phyloP scores from a whole-genome alignment of 2,113 vertebrate species.

The Cynoglossus semilaevis region DNA sequence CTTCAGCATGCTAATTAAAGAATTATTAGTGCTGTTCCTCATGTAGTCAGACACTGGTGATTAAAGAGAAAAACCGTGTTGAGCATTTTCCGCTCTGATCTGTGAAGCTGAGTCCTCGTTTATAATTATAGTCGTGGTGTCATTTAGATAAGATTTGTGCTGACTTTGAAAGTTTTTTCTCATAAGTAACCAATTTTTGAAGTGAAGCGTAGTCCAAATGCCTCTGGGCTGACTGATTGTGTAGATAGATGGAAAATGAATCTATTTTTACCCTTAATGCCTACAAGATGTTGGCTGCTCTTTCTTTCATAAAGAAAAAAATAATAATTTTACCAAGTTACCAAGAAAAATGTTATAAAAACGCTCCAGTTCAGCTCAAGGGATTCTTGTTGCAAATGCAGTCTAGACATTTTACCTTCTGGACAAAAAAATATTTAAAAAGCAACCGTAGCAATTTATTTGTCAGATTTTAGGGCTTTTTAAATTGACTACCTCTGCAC shows the following conservation, averaged over 20 bases:
- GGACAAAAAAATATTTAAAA: no score
- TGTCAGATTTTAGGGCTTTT: constrained; percentile 9
- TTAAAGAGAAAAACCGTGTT: constrained; percentile 66
- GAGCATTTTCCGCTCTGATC: constrained; percentile 62
- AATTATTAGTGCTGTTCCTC: constrained; percentile 71
- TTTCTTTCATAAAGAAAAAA: no score
- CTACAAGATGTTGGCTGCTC: no score
- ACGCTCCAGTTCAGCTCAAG: no score
- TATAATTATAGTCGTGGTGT: constrained; percentile 66
- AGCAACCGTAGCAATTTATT: no score
- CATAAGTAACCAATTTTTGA: constrained; percentile 15
- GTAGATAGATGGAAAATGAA: not conserved
- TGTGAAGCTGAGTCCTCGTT: constrained; percentile 48
- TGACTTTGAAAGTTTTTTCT: constrained; percentile 46
- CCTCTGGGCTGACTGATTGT: not conserved
- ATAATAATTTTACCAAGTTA: no score
- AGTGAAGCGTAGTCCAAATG: constrained; percentile 14
- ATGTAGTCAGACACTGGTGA: constrained; percentile 59
- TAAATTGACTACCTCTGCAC: not conserved
- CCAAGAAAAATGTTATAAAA: no score
- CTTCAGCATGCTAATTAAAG: constrained; percentile 77
- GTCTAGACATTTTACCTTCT: no score
- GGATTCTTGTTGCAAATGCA: no score
- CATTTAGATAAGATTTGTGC: constrained; percentile 55
- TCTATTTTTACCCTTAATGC: not conserved